These are phyloP conservation scores for Ficedula albicollis DNA, from an alignment of 2,797 vertebrate genomes.

Conservation along the genomic window DNA sequence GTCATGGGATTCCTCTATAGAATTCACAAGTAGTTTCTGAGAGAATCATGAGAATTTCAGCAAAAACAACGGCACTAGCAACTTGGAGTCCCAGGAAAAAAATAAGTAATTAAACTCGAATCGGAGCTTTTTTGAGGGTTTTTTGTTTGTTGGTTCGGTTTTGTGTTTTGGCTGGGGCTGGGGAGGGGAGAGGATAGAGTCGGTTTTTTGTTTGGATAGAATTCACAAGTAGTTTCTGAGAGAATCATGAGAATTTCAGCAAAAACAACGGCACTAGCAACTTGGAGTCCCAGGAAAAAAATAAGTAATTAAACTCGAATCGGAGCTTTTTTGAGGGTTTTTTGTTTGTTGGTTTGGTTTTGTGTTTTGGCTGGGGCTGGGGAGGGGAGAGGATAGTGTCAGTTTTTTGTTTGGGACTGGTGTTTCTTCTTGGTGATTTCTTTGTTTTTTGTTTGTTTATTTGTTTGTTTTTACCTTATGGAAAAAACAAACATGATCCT, in stretches of 20 bases:
- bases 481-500: neutral
- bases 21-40: neutral
- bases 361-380: neutral
- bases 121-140: neutral
- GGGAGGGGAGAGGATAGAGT: too few relatives aligned
- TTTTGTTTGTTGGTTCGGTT: neutral
- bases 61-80: neutral
- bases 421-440: neutral
- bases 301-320: neutral
- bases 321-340: neutral
- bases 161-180: neutral
- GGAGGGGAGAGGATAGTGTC: too few relatives aligned
- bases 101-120: accelerated
- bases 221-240: neutral
- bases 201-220: accelerated
- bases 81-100: neutral
- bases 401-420: neutral
- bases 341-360: neutral
- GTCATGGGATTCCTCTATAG: accelerated
- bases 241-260: neutral
- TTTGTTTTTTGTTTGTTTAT: neutral
- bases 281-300: neutral
- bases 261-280: neutral
- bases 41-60: neutral
- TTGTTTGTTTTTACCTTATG: neutral